Conservation (phyloP, 35 echinoderm and acorn worm species). For the Heliocidaris erythrogramma region DNA sequence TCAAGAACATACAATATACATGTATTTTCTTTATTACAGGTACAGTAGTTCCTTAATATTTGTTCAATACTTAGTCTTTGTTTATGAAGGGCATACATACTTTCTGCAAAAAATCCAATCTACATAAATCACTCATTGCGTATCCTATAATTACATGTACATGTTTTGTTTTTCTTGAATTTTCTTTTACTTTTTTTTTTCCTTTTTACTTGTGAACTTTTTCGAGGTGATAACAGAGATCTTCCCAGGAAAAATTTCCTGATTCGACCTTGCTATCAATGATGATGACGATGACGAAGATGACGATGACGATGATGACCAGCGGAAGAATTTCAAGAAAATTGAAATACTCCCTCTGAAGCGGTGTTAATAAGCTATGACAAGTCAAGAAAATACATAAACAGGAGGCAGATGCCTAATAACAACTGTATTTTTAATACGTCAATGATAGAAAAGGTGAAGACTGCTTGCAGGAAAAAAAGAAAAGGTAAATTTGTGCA, state of each 20-base stretch:
- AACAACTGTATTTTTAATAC: neutral
- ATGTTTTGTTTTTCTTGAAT: neutral
- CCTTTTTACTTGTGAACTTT: neutral
- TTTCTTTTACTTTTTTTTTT: neutral
- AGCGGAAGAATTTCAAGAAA: neutral
- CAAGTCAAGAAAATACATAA: neutral
- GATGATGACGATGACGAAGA: neutral
- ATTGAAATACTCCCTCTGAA: neutral
- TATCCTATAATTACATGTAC: neutral
- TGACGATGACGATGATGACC: neutral
- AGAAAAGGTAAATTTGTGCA: neutral
- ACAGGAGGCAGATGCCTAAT: neutral
- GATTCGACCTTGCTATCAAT: neutral
- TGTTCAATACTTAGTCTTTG: no score
- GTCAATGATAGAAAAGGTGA: neutral
- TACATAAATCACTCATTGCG: neutral
- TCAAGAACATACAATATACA: neutral
- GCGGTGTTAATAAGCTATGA: neutral
- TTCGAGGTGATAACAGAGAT: constrained; percentile 27
- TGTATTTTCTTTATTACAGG: neutral
- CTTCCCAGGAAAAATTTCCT: neutral
- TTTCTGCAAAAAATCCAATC: neutral
- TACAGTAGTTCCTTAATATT: no score
- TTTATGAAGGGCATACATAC: no score
- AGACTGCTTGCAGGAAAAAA: neutral